Conservation (phyloP, 2,797 vertebrate species). For the Gambusia yucatana region DNA sequence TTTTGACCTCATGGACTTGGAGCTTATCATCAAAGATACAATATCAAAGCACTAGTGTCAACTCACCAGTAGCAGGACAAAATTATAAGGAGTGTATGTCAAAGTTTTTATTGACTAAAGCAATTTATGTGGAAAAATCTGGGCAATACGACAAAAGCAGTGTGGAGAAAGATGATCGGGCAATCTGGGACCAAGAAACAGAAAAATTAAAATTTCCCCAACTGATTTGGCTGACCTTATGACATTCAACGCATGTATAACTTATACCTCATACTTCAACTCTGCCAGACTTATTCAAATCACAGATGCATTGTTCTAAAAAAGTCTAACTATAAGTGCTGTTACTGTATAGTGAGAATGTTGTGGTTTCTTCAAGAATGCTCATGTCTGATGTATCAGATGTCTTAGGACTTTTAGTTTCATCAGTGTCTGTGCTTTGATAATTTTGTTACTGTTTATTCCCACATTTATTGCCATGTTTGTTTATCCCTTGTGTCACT, state of each 20-base stretch:
- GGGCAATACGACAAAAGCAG: not conserved
- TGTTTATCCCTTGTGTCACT: no score
- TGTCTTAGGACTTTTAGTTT: no score
- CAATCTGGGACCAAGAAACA: not conserved
- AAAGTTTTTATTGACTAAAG: not conserved
- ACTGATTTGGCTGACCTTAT: not conserved
- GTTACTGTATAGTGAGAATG: not conserved
- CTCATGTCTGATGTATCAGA: no score
- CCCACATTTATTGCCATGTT: no score
- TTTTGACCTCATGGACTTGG: not conserved
- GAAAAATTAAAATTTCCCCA: not conserved
- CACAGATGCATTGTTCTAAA: not conserved
- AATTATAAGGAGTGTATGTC: not conserved
- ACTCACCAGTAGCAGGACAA: no score
- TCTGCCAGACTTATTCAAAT: not conserved
- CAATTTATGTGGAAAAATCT: not conserved
- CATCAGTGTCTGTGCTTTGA: no score
- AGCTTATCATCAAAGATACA: not conserved
- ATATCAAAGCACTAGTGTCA: no score
- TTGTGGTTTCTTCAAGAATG: not conserved
- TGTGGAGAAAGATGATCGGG: not conserved
- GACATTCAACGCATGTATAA: not conserved
- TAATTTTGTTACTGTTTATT: no score
- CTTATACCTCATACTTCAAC: not conserved
- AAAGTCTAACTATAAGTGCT: not conserved